phyloP scores from a whole-genome alignment of 2,888 invertebrate species.

The Phaedon cochleariae region DNA sequence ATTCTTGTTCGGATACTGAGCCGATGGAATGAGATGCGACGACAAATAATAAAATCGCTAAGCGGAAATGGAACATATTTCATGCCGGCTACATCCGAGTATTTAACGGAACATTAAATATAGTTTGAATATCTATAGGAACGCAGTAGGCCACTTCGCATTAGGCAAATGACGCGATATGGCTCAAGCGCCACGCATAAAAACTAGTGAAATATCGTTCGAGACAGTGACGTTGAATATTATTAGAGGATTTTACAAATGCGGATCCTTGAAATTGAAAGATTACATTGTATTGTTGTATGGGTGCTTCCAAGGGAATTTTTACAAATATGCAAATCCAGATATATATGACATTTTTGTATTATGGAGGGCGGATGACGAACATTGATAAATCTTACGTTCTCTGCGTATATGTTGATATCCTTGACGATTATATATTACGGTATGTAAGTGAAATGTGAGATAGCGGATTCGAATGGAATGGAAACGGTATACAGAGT shows the following conservation, averaged over 20 bases:
- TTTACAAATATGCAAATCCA: constrained; percentile 46
- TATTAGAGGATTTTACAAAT: constrained; percentile 56
- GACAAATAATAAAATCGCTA: neutral
- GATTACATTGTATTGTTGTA: constrained; percentile 58
- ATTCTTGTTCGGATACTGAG: neutral
- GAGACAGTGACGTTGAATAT: constrained; percentile 56
- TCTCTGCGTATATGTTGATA: constrained; percentile 28
- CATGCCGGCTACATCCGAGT: constrained; percentile 42
- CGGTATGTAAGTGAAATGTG: neutral
- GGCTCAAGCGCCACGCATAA: constrained; percentile 52
- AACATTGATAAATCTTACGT: constrained; percentile 42
- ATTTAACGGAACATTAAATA: constrained; percentile 62
- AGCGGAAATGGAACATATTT: constrained; percentile 37
- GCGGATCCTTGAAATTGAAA: constrained; percentile 58
- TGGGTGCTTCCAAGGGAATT: constrained; percentile 44
- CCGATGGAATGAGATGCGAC: neutral
- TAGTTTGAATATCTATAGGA: constrained; percentile 58
- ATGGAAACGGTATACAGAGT: no score
- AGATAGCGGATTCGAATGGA: neutral
- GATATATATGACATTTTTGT: constrained; percentile 41
- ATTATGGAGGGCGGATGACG: constrained; percentile 37
- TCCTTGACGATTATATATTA: neutral
- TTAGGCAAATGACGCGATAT: constrained; percentile 60
- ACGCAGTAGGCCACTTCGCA: constrained; percentile 58
- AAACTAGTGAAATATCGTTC: constrained; percentile 57